Base-by-base conservation (phyloP, 2,888 invertebrate genomes). In the Gibbula magus region DNA sequence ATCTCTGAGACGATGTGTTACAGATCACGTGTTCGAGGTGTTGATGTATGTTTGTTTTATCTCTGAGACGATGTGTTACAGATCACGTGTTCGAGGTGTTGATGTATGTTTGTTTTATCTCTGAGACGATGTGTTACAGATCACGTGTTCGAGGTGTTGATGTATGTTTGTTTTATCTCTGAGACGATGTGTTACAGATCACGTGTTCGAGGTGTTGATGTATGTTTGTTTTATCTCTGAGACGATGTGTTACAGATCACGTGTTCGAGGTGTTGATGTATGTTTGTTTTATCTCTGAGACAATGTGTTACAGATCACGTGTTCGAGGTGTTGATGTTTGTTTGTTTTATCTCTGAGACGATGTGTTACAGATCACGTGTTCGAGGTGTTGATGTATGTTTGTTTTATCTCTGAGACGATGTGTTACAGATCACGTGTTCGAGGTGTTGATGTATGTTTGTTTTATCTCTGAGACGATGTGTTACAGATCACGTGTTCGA, bases 81-180 rank as follows among this genome's bases (percentile, higher is more conserved):
- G 95, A 96, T 87, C 95, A 96, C 90, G 93, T 97, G 0, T 95
- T 95, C 85, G 95, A 96, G 90, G 95, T 95, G 0, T 94, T 97
- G 93, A 92, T 95, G 51, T 95, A 95, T 92, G 94, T 95, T 10
- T 45, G 10, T 45, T 8, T 45, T 5, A 3, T 35, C 8, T 45
- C 10, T 45, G 13, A 13, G 45, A 1, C 1, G 45, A 10, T 45
- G 35, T 51, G 92, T 90, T 94, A 35, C 94, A 95, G 95, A 96
- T 87, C 95, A 96, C 90, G 93, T 97, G 0, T 95, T 95, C 85
- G 95, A 96, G 90, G 95, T 95, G 0, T 94, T 97, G 93, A 92
- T 95, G 51, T 95, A 95, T 92, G 94, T 95, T 10, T 45, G 10
- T 45, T 8, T 45, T 5, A 3, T 35, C 8, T 45, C 10, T 45